Conservation (phyloP, 1,140 invertebrate genomes). For the Cotesia vestalis region DNA sequence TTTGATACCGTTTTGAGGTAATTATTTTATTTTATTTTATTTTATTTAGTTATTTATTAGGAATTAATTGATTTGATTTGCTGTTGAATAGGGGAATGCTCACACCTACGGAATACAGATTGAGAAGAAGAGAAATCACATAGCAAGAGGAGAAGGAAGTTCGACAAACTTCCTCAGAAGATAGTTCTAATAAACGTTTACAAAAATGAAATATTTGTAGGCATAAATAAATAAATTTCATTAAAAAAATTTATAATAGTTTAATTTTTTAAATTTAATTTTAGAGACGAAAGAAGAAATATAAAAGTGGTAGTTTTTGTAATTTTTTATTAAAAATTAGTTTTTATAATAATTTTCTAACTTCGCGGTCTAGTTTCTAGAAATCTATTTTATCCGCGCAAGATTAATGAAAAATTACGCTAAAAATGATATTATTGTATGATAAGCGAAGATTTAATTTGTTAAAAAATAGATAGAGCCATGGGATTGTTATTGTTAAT, state of each 20-base stretch:
- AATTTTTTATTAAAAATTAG: too few species aligned
- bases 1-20: slow-evolving; percentile 74
- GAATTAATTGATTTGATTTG: slow-evolving; percentile 16
- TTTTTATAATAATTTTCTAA: too few species aligned
- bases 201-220: slow-evolving; percentile 17
- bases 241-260: background rate
- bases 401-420: too few species aligned
- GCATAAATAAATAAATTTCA: slow-evolving; percentile 1
- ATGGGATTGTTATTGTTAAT: too few species aligned
- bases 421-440: slow-evolving; percentile 12
- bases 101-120: slow-evolving; percentile 75
- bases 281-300: too few species aligned
- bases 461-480: background rate
- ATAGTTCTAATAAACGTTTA: slow-evolving; percentile 32
- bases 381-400: too few species aligned
- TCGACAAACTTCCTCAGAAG: slow-evolving; percentile 14
- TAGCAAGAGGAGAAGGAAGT: slow-evolving; percentile 16
- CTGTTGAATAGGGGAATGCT: slow-evolving; percentile 70
- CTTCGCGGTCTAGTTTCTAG: too few species aligned
- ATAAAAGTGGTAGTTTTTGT: too few species aligned
- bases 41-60: slow-evolving; percentile 22
- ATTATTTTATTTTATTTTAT: slow-evolving; percentile 20
- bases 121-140: slow-evolving; percentile 65
- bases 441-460: slow-evolving; percentile 6
- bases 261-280: too few species aligned